Base-by-base conservation (phyloP, 2,888 invertebrate genomes). In the Rhopalosiphum nymphaeae region DNA sequence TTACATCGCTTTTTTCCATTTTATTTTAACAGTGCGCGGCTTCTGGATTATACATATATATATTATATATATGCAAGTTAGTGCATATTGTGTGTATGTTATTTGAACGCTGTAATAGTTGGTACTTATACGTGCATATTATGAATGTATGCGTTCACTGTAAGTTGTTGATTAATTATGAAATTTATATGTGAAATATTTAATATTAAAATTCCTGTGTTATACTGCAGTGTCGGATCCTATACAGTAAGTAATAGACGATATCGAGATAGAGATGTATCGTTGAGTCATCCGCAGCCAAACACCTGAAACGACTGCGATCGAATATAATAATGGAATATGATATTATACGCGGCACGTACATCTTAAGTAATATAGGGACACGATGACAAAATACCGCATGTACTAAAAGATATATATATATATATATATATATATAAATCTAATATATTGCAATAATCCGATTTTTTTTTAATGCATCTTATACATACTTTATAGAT, bases 391-490 rank as follows among this genome's bases (percentile, higher is more conserved):
- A 67, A 67, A n/a, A 67, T 67, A 13, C n/a, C 49, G 13, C 46
- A 46, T 11, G 2, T 86, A 49, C 44, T 4, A 26, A 56, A 25
- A 42, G 25, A 26, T 56, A 36, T 26, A 26, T 56, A 36, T 26
- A n/a, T n/a, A n/a, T n/a, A n/a, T n/a, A n/a, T n/a, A n/a, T n/a
- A n/a, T n/a, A n/a, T n/a, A n/a, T n/a, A 56, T 53, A 53, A 21
- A 53, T n/a, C 25, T n/a, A 78, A 78, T 78, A 44, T 29, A 86
- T 86, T 46, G 44, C 86, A 46, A 86, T 86, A 86, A 86, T 86
- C 86, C 86, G 86, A 86, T 46, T 86, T 86, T 44, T 85, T 85
- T 85, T 44, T 85, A 85, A 78, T 36, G 21, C 36, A 36, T 78
- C 44, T 26, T 29, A 46, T 29, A 85, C 4, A 42, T 26, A 3